Evolutionary conservation across 23 tunicate species (phyloP), one percentile per base, ranked within the genome.

Genomic region (Pegea sp.): DNA sequence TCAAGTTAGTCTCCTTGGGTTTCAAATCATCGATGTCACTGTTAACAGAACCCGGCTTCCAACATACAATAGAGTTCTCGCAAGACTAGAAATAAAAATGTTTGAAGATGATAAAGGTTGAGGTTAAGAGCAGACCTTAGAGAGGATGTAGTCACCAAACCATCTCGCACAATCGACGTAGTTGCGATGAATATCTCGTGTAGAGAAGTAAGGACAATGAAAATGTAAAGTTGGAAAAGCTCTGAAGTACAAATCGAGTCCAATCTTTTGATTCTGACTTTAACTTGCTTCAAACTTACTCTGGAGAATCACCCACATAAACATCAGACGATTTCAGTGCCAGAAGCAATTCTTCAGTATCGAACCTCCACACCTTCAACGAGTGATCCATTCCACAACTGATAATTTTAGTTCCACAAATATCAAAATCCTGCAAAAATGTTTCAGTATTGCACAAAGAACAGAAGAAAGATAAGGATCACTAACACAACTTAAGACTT

Each of bases 371-470:
- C 2, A 89, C 65, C 38, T 78, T 73, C 27, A 89, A 55, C 0
- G 91, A 77, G 49, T 90, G 98, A 48, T 90, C 98, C 98, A 90
- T 90, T 0, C 98, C 98, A 62, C 98, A 90, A 23, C 77, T 67
- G 1, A 80, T 73, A 0, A 90, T 49, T 52, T 71, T 70, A 2
- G 72, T 61, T 13, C 98, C 98, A 58, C 44, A 42, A 5, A 66
- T 52, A 49, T 74, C 59, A 67, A 90, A 90, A 66, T 90, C 98
- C 56, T 67, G 26, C 1, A 29, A 28, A 34, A 19, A 49, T 38
- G 46, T 38, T 8, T 8, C 11, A 8, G 11, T 38, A 38, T 38
- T 11, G 11, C 16, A 8, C 11, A 38, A 38, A 16, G 46, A 8
- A 38, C 16, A 8, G 11, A 8, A 38, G 46, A 38, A 38, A 38